Percentiles rank a stretch among this genome's conserved stretches.
phyloP scores from a whole-genome alignment of 2,888 invertebrate genomes.

The Drosophila picticornis region DNA sequence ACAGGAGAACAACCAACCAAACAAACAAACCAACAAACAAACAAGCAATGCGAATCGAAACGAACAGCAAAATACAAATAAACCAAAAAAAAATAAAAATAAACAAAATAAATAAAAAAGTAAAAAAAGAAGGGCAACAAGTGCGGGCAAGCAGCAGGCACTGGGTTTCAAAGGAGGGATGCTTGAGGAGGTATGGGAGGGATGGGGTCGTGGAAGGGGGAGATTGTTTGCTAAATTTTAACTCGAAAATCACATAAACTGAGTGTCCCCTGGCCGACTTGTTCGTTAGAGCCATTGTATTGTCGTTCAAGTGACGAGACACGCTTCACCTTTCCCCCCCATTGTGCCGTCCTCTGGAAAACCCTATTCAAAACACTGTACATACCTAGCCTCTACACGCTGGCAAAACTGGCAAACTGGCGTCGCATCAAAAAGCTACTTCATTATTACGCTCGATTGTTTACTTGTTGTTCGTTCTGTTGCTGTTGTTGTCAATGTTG shows the following conservation, averaged over 20 bases:
- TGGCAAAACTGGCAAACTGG: constrained; percentile 20
- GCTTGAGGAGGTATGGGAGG: not conserved
- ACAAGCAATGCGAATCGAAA: constrained; percentile 42
- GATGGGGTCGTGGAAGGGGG: not conserved
- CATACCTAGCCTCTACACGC: not conserved
- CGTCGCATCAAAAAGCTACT: constrained; percentile 70
- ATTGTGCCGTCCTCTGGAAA: not conserved
- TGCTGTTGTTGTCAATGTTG: constrained; percentile 30
- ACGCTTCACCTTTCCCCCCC: constrained; percentile 1
- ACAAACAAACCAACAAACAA: constrained; percentile 54
- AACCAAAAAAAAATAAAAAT: constrained; percentile 24
- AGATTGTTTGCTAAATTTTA: constrained; percentile 60
- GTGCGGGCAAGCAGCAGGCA: constrained; percentile 15
- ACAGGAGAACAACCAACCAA: constrained; percentile 48
- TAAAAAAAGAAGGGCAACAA: constrained; percentile 36
- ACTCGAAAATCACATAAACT: constrained; percentile 73
- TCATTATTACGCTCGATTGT: constrained; percentile 82
- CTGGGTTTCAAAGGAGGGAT: not conserved
- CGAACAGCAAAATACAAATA: constrained; percentile 40
- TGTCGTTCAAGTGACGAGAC: constrained; percentile 34
- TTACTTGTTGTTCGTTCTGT: constrained; percentile 40
- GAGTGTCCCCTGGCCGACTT: constrained; percentile 32
- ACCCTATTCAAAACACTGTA: not conserved
- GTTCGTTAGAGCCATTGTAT: constrained; percentile 58
- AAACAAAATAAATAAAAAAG: constrained; percentile 31